Evolutionary conservation across 2,888 invertebrate genomes (phyloP), one percentile per base, ranked within the genome.

Genomic region (Metellina segmentata): DNA sequence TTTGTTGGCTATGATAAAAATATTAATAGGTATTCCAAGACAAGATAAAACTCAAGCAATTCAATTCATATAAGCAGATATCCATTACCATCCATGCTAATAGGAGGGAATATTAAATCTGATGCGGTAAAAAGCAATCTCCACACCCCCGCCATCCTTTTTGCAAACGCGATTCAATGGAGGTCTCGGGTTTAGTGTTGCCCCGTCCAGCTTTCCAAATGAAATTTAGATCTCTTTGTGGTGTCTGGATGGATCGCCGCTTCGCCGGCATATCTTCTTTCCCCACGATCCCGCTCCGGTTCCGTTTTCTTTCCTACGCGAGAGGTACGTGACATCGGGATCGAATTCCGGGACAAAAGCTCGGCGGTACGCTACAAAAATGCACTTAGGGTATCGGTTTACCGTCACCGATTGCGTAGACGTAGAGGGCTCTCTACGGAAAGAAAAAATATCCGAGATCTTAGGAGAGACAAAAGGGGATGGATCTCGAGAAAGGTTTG

Each of bases 341-440:
- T 20, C 19, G 61, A 53, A 61, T 53, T 61, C 77, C 51, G 51
- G 19, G 48, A 74, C 81, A 81, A 81, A 78, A 79, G 49, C n/a
- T n/a, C 81, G 49, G 69, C 61, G 82, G 71, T 77, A 7, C 77
- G 70, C 74, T 61, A 19, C 82, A 16, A 34, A 77, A 71, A 79
- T 79, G 85, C 78, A 72, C 82, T 79, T 34, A 78, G 83, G 85
- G 48, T 79, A 89, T 89, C 79, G 19, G 7, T n/a, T 89, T 89
- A 9, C 83, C 61, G 20, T 34, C 53, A 74, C 53, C 20, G 75
- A 75, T 71, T 19, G 82, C 7, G 53, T 20, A 52, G 82, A 6
- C 6, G 71, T 7, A 51, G 49, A 51, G 34, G 34, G 34, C 34
- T 34, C 34, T 34, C 34, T 34, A 2, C 34, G 34, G 34, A 34